Conservation (phyloP, 2,888 invertebrate species). For the Drosophila atripex region DNA sequence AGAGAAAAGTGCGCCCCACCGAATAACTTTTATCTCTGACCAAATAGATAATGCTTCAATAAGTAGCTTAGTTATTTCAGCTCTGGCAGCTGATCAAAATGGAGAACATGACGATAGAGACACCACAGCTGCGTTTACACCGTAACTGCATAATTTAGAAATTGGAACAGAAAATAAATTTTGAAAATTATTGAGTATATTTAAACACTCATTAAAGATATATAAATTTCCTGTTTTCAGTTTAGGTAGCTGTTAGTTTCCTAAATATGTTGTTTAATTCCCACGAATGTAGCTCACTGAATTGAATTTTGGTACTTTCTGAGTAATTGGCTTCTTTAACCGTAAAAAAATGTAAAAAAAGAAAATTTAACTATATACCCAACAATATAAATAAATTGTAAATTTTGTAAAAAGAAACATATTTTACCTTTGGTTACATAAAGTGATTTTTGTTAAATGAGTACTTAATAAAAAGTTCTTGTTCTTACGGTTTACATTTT, state of each 20-base stretch:
- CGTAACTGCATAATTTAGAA: constrained; percentile 71
- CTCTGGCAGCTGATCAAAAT: constrained; percentile 69
- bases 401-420: no score
- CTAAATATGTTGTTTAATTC: not conserved
- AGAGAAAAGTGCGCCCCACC: constrained; percentile 59
- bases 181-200: constrained; percentile 49
- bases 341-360: no score
- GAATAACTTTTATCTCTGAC: constrained; percentile 59
- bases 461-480: no score
- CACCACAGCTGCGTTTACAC: constrained; percentile 65
- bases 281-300: not conserved
- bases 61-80: constrained; percentile 79
- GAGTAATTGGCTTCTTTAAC: not conserved
- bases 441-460: no score
- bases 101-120: constrained; percentile 64
- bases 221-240: not conserved
- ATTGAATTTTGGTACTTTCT: not conserved
- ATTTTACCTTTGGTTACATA: no score
- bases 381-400: no score
- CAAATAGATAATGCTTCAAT: constrained; percentile 76
- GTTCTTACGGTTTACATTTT: no score
- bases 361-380: no score
- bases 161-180: constrained; percentile 50
- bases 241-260: not conserved
- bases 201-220: not conserved